Conservation (phyloP, 2,888 invertebrate genomes). For the Molorchus minor region DNA sequence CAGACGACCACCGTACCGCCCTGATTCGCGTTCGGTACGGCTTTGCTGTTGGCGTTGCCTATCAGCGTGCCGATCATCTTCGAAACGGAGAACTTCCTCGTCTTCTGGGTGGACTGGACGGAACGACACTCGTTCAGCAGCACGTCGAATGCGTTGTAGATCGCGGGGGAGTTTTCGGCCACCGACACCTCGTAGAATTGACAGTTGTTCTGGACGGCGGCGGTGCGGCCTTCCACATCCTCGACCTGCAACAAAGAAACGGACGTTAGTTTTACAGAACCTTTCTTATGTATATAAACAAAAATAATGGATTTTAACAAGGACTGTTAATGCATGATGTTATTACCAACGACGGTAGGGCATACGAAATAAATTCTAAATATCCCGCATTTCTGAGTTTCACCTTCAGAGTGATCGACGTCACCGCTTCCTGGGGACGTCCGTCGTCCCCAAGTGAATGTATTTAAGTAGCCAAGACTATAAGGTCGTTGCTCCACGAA, state of each 20-base stretch:
- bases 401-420: too few relatives aligned
- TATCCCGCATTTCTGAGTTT: too few relatives aligned
- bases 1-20: conserved; percentile 71
- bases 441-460: too few relatives aligned
- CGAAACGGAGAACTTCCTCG: conserved; percentile 79
- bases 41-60: conserved; percentile 64
- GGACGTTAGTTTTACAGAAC: too few relatives aligned
- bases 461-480: too few relatives aligned
- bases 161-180: conserved; percentile 78
- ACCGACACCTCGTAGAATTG: conserved; percentile 85
- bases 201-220: conserved; percentile 74
- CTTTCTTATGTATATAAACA: too few relatives aligned
- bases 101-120: conserved; percentile 63
- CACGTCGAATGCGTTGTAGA: conserved; percentile 77
- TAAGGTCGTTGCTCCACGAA: too few relatives aligned
- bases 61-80: conserved; percentile 83
- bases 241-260: conserved; percentile 69
- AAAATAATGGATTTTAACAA: too few relatives aligned
- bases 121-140: conserved; percentile 73
- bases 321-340: too few relatives aligned
- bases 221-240: conserved; percentile 74
- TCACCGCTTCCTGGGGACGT: too few relatives aligned
- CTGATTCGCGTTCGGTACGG: conserved; percentile 59
- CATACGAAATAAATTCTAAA: too few relatives aligned
- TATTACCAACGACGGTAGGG: too few relatives aligned